Base-by-base conservation (phyloP, 2,888 invertebrate species). In the Stenoptilia bipunctidactyla region DNA sequence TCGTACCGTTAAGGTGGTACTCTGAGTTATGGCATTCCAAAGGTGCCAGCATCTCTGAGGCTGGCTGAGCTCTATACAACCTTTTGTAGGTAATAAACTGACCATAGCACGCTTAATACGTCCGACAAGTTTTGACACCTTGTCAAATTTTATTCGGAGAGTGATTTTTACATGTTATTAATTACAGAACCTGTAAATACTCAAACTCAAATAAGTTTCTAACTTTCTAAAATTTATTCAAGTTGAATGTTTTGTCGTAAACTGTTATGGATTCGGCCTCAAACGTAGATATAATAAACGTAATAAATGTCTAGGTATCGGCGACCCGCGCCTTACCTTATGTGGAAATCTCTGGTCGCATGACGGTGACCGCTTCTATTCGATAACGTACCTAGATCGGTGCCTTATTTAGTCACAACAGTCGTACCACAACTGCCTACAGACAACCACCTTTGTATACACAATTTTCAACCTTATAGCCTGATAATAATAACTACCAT, bases 11-110 rank as follows among this genome's bases (percentile, higher is more conserved):
- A 80, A 75, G 64, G 75, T 74, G 68, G 76, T 77, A 72, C 72
- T 72, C 72, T 72, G 76, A 80, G 72, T 77, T 82, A 80, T 79
- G 68, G 79, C 79, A 82, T 82, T 82, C 82, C 82, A 52, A 77
- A 71, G 72, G 70, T 69, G 62, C 76, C 77, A 70, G 76, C 73
- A 61, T 73, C 62, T n/a, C n/a, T 3, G 20, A 20, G 20, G 20
- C 20, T 33, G 36, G n/a, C n/a, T 30, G 33, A 37, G 40, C 27
- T 30, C 30, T 30, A 3, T 30, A 30, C 9, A n/a, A 12, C 30
- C 30, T 30, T 30, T 30, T 20, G 30, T 30, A 30, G n/a, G 30
- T 12, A 30, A 30, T 30, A 9, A 30, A 30, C 4, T 20, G 20
- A 20, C 20, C 20, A 20, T 3, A 20, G 8, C 20, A 3, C 8